phyloP scores from a whole-genome alignment of 2,888 invertebrate genomes.

The Drosophila nigritarsus region DNA sequence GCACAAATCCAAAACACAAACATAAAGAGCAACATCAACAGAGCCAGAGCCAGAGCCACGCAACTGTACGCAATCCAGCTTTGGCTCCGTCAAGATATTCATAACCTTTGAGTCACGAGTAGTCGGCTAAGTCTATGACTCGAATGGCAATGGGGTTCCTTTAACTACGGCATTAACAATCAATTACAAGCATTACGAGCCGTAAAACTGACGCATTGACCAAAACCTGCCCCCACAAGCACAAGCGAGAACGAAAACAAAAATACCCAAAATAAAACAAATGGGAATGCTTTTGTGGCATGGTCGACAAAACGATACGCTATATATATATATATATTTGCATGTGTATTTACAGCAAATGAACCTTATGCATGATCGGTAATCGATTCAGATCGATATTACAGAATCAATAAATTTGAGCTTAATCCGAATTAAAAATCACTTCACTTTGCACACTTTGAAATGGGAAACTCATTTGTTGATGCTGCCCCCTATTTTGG shows the following conservation, averaged over 20 bases:
- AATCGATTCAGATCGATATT: background rate
- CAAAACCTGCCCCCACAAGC: constrained; percentile 31
- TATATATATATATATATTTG: background rate
- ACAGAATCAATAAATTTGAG: background rate
- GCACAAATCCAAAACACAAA: constrained; percentile 36
- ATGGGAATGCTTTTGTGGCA: background rate
- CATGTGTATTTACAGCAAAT: too few species aligned
- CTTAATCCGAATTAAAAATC: background rate
- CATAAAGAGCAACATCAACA: constrained; percentile 11
- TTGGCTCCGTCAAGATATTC: constrained; percentile 18
- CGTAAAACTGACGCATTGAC: constrained; percentile 70
- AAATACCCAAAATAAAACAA: background rate
- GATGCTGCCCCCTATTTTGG: background rate
- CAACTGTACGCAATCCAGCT: constrained; percentile 9
- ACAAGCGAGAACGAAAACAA: background rate
- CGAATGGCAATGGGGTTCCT: constrained; percentile 38
- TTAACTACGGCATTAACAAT: constrained; percentile 71
- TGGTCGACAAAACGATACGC: background rate
- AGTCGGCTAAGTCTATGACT: constrained; percentile 4
- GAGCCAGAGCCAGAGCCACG: background rate
- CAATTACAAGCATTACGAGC: constrained; percentile 71
- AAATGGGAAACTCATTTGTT: background rate
- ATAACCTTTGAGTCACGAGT: constrained; percentile 25
- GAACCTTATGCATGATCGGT: background rate
- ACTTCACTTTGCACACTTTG: background rate